phyloP scores from a whole-genome alignment of 2,113 vertebrate genomes.

The Oplegnathus fasciatus region DNA sequence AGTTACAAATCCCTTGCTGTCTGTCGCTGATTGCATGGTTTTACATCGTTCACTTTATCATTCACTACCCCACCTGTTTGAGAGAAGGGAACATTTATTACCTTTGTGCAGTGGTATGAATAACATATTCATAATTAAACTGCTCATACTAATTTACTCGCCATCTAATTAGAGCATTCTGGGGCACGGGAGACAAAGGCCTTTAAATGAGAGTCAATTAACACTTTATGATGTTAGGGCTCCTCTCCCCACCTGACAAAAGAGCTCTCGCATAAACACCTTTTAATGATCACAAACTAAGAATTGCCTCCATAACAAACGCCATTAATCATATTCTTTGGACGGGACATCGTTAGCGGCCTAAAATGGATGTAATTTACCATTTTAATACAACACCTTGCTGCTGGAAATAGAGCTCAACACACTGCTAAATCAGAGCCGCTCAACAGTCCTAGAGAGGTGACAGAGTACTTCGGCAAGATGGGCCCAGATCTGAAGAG shows the following conservation, averaged over 20 bases:
- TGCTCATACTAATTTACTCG: conserved; percentile 63
- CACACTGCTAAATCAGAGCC: conserved; percentile 14
- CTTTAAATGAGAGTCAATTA: conserved; percentile 70
- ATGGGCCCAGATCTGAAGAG: conserved; percentile 13
- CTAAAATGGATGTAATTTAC: background rate
- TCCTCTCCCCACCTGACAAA: conserved; percentile 27
- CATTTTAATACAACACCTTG: conserved; percentile 6
- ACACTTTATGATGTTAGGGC: conserved; percentile 51
- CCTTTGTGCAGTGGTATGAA: conserved; percentile 41
- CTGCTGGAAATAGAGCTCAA: background rate
- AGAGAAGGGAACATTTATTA: conserved; percentile 36
- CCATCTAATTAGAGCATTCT: conserved; percentile 59
- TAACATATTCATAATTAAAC: conserved; percentile 73
- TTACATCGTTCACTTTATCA: background rate
- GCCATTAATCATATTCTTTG: conserved; percentile 32
- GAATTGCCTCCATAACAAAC: conserved; percentile 31
- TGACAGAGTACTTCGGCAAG: conserved; percentile 25
- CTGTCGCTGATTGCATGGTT: background rate
- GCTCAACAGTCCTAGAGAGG: conserved; percentile 3
- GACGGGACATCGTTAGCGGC: background rate
- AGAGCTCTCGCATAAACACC: conserved; percentile 21
- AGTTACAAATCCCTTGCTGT: background rate
- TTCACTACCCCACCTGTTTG: conserved; percentile 27
- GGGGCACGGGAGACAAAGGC: conserved; percentile 54
- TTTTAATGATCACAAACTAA: conserved; percentile 22